Percentiles rank a stretch among this genome's conserved stretches.
Conservation (phyloP, 1,140 invertebrate genomes). For the Aricia agestis region DNA sequence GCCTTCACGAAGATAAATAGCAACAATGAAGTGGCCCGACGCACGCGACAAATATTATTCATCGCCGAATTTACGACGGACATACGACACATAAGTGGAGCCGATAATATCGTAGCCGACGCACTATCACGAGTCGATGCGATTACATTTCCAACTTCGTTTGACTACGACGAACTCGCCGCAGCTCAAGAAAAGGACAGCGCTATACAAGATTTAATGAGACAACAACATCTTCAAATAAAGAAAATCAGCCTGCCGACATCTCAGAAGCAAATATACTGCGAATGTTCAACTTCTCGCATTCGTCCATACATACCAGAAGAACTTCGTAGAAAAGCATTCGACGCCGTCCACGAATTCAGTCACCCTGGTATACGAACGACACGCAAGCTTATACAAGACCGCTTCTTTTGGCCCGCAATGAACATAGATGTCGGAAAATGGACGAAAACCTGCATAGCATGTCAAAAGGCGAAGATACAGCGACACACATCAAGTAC, state of each 20-base stretch:
- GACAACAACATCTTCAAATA: neutral
- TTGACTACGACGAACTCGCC: neutral
- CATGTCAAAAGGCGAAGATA: neutral
- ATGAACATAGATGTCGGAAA: neutral
- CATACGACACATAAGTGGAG: constrained; percentile 24
- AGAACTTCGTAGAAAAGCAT: neutral
- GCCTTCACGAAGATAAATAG: constrained; percentile 25
- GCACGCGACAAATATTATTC: constrained; percentile 23
- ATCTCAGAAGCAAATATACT: neutral
- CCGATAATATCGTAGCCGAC: constrained; percentile 24
- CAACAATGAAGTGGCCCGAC: constrained; percentile 17
- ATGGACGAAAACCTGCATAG: neutral
- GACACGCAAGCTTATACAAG: neutral
- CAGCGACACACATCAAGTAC: neutral
- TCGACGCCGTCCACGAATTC: neutral
- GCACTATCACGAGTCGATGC: constrained; percentile 6
- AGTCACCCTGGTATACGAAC: neutral
- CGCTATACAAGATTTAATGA: neutral
- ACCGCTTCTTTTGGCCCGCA: neutral
- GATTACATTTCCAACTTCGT: neutral
- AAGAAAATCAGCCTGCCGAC: constrained; percentile 2
- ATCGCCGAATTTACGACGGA: constrained; percentile 27
- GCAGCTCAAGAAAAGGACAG: neutral
- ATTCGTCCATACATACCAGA: neutral
- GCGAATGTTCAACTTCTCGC: neutral